Base-by-base conservation (phyloP, 2,113 vertebrate species). In the Hippocampus barbouri region DNA sequence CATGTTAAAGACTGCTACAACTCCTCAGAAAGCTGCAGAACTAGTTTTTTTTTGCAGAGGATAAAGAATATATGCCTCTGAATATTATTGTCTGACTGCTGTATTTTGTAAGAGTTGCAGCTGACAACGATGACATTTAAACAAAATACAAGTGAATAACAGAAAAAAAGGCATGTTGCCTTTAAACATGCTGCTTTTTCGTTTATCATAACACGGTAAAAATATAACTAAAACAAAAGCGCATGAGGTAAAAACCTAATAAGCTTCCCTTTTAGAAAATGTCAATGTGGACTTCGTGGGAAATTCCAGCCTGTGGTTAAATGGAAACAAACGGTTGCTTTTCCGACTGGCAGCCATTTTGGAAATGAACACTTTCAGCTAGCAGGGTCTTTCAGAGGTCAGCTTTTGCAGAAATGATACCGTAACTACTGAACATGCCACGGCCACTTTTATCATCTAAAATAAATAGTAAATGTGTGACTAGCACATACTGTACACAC, bases 381-480 rank as follows among this genome's bases (percentile, higher is more conserved):
- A 38, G 43, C 15, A 47, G 27, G 25, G 15, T 70, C 5, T 14
- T 45, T 54, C 12, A 20, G 59, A 71, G 62, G 38, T 66, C 57
- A 72, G 6, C 5, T 41, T 56, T 60, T 51, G 25, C 30, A 0
- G 47, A 20, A 0, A 47, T 23, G 2, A 11, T 56, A 69, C 11
- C 20, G 12, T 20, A 53, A 20, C 51, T 30, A 56, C 25, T 25
- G 41, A 65, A 63, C 70, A 69, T 67, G 34, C 57, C 65, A 25
- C 43, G 14, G 64, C 41, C 69, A 38, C 27, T 21, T 47, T 49
- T 27, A 53, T 60, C 51, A 77, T 61, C 56, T 66, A 23, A 5
- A 56, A 47, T 7, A 72, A 85, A 77, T 5, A 68, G n/a, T 43
- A 66, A n/a, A 68, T 69, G 65, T 66, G 65, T 30, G 43, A 70